Base-by-base conservation (phyloP, 2,888 invertebrate species). In the Macroteleia sp. region DNA sequence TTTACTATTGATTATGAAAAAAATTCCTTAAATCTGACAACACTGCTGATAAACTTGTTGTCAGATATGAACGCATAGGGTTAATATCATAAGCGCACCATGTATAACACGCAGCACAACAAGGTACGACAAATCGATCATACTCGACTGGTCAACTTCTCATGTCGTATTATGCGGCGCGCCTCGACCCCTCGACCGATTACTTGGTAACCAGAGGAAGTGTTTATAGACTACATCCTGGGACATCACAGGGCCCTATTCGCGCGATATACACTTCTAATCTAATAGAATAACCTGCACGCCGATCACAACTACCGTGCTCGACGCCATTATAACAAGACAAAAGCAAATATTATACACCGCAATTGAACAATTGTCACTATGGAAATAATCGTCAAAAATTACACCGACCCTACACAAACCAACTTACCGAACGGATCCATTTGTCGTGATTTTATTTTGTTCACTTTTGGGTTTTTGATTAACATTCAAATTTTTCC, bases 211-310 rank as follows among this genome's bases (percentile, higher is more conserved):
- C 79, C 74, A 50, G 78, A 78, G 79, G 79, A 79, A 79, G 79
- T 79, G 75, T 75, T 79, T 79, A 79, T 75, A 70, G 74, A 75
- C 66, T 79, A 79, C 79, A 79, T 79, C 79, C 79, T 79, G 79
- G 79, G 79, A 79, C 75, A 74, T 74, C 78, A 69, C 70, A 70
- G 78, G 74, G 74, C 74, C 75, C 79, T 75, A 75, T 79, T 79
- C 79, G 79, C 79, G 79, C 71, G 75, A 79, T 79, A 75, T 75
- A 67, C 79, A 67, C 79, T 71, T 79, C 71, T 79, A 79, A 79
- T 79, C 76, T 76, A 79, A 79, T 79, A 76, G 76, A 79, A 76
- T 79, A 75, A 75, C 74, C 75, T 71, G 56, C 75, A 73, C 56
- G 56, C 70, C 66, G 74, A 59, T 62, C 59, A 71, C 79, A 75